phyloP scores from a whole-genome alignment of 2,888 invertebrate species.

The Drosophila neoperkinsi region DNA sequence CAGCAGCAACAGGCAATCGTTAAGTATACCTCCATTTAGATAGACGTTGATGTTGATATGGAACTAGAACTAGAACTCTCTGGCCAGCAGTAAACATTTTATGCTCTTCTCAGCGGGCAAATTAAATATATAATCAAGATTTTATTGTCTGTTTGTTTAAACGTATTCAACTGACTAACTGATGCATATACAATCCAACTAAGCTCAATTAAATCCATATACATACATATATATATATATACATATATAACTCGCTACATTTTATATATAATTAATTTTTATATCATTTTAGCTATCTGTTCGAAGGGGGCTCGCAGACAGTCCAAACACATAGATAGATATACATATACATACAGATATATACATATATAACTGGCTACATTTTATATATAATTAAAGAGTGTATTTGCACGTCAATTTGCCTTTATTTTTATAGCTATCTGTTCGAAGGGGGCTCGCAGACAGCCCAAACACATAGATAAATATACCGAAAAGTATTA shows the following conservation, averaged over 20 bases:
- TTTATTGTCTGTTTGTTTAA: background rate
- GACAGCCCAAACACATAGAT: constrained; percentile 3
- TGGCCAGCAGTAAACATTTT: constrained; percentile 20
- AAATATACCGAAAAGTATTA: constrained; percentile 19
- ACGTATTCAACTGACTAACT: background rate
- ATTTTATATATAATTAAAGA: background rate
- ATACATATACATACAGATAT: background rate
- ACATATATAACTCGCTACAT: background rate
- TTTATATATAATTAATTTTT: too few relatives aligned
- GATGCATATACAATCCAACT: background rate
- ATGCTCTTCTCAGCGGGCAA: background rate
- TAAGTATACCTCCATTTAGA: constrained; percentile 14
- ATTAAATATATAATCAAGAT: background rate
- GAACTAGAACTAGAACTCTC: constrained; percentile 6
- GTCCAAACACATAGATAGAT: too few relatives aligned
- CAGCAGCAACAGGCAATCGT: constrained; percentile 25
- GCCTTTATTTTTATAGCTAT: background rate
- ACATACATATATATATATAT: background rate
- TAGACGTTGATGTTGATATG: constrained; percentile 19
- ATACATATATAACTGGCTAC: background rate
- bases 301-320: too few relatives aligned
- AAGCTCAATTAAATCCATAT: background rate
- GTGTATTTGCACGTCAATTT: constrained; percentile 34
- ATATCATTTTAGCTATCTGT: too few relatives aligned
- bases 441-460: constrained; percentile 41